These are phyloP conservation scores for Triplophysa bombifrons DNA, from an alignment of 2,797 vertebrate genomes.

Conservation along the genomic window DNA sequence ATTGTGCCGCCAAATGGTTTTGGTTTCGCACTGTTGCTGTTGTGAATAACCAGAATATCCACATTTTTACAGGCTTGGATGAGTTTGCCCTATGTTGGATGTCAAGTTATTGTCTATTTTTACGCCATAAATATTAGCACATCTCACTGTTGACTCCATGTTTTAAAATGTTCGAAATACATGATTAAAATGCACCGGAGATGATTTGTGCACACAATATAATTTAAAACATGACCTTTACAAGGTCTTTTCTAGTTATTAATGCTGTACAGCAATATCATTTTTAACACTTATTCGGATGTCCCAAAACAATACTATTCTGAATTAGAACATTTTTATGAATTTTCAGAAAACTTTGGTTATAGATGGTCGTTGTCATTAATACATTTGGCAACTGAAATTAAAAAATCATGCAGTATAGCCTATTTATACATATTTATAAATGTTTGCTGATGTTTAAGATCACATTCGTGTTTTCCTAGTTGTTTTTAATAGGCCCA, in stretches of 20 bases:
- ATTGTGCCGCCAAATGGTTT: not conserved
- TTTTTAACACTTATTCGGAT: not conserved
- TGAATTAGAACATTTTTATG: not conserved
- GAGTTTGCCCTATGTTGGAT: not conserved
- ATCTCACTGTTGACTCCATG: not conserved
- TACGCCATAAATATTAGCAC: not conserved
- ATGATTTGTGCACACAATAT: not conserved
- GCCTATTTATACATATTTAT: not conserved
- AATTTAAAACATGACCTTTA: not conserved
- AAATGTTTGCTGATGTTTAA: too few relatives aligned
- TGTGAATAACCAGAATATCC: slow-evolving; percentile 3
- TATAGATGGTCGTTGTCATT: not conserved
- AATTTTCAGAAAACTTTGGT: not conserved
- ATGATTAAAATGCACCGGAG: not conserved
- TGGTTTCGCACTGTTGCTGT: not conserved
- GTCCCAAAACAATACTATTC: not conserved
- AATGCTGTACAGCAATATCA: not conserved
- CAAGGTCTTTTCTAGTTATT: not conserved
- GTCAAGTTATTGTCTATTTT: not conserved
- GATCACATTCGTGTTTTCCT: not conserved
- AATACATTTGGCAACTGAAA: not conserved
- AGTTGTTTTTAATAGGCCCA: not conserved
- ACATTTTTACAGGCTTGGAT: not conserved
- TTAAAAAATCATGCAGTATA: not conserved
- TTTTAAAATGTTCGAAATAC: too few relatives aligned